Base-by-base conservation (phyloP, 2,797 vertebrate genomes). In the Pelodytes ibericus region DNA sequence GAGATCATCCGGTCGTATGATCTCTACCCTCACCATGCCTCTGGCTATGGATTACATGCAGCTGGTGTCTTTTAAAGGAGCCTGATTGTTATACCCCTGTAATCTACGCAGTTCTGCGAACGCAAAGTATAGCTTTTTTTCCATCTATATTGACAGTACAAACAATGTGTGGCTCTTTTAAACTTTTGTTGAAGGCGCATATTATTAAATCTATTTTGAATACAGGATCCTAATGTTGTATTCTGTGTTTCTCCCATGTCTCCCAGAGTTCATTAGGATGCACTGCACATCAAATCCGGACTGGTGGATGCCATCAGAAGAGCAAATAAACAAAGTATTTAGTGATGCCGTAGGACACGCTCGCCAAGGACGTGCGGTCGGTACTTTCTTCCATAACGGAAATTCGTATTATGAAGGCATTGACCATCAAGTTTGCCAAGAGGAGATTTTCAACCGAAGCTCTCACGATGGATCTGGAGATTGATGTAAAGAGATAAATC, bases 221-320 rank as follows among this genome's bases (percentile, higher is more conserved):
- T n/a, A n/a, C n/a, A n/a, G n/a, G 10, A 44, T 44, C 41, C 1
- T 44, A 44, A 44, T 44, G 26, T 57, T n/a, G 6, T 70, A 10
- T 68, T 27, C 18, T 71, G 6, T 65, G 20, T 58, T 51, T 57
- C 60, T 31, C 13, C 51, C 36, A 59, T 53, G 82, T 80, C 82
- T 61, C 69, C 57, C 92, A 99, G 97, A 99, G 88, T 99, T 99
- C 89, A 99, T 99, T 92, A 95, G 97, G 87, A 98, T 98, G 96
- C 97, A 99, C 79, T 99, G 97, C 82, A 96, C 95, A 80, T 99
- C 97, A 84, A 99, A 99, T 89, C 96, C 93, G 0, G 97, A 99
- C 88, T 99, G 97, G 97, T 99, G 97, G 97, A 99, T 99, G 97
- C 97, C 97, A 0, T 99, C 97, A 0, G 97, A 99, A 82, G 97